Percentiles rank a stretch among this genome's conserved stretches.
These are phyloP conservation scores for Metridium senile DNA, from an alignment of 92 coral and sea anemone species.

Conservation along the genomic window DNA sequence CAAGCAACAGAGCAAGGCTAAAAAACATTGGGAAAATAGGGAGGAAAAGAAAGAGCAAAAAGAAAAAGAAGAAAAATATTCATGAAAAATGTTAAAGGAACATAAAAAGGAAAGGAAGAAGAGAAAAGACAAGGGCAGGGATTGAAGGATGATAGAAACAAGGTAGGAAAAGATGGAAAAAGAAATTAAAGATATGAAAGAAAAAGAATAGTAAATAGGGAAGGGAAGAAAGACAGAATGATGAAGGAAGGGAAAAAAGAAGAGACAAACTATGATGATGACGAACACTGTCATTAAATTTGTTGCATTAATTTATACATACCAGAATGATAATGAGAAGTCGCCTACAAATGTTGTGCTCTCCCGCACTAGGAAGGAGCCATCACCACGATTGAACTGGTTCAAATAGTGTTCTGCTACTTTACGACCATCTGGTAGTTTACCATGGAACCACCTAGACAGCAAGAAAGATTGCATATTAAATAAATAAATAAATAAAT, in stretches of 20 bases:
- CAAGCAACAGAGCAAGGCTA: no score
- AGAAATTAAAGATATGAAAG: no score
- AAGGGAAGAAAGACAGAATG: background rate
- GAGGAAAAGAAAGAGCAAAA: background rate
- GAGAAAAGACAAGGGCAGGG: background rate
- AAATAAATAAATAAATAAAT: background rate
- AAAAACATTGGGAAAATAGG: no score
- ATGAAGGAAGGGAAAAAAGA: background rate
- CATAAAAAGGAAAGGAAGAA: background rate
- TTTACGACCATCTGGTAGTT: constrained; percentile 84
- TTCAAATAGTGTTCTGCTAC: constrained; percentile 76
- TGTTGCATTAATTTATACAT: constrained; percentile 1
- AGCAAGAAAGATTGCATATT: background rate
- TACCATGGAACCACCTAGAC: constrained; percentile 94
- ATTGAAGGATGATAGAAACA: background rate
- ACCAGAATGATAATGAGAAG: constrained; percentile 96
- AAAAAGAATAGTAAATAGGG: background rate
- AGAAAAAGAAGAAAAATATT: background rate
- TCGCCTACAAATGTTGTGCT: constrained; percentile 99
- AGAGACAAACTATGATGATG: background rate
- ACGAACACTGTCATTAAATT: background rate
- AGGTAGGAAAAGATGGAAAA: background rate
- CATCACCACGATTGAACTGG: constrained; percentile 97
- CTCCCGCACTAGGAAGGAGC: constrained; percentile 93
- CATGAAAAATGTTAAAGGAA: no score